Evolutionary conservation across 2,113 vertebrate genomes (phyloP).

Genomic region (Melanerpes aurifrons): DNA sequence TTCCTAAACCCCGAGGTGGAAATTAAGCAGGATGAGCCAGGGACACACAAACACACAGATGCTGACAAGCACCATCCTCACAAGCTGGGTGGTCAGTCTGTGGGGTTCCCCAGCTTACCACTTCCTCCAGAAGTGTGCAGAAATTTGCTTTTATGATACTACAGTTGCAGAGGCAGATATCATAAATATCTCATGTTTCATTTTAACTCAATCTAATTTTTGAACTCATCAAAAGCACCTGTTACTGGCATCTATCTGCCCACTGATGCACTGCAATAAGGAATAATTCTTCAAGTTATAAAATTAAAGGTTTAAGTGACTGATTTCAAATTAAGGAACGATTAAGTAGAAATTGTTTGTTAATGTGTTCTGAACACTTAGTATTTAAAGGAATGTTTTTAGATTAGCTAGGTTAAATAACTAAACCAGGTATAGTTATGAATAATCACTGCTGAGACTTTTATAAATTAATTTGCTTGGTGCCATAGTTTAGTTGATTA

Average conservation of each 20-base stretch:
- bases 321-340: not conserved
- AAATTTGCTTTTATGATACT: not conserved
- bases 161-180: not conserved
- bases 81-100: constrained; percentile 6
- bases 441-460: not conserved
- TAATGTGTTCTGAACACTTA: not conserved
- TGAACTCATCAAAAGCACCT: not conserved
- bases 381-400: not conserved
- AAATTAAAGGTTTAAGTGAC: not conserved
- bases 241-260: not conserved
- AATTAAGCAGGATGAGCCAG: not conserved
- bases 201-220: not conserved
- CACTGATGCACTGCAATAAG: not conserved
- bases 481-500: no score
- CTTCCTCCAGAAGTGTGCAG: constrained; percentile 18
- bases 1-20: rapidly evolving
- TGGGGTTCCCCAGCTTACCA: not conserved
- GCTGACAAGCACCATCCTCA: not conserved
- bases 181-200: not conserved
- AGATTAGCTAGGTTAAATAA: not conserved
- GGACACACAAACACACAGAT: rapidly evolving
- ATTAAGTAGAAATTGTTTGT: not conserved
- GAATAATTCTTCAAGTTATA: not conserved
- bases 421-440: not conserved
- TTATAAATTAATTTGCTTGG: not conserved